A percentile compares a stretch with the other conserved stretches of the same genome.
Evolutionary conservation across 2,888 invertebrate species (phyloP).

Genomic region (Blera fallax): DNA sequence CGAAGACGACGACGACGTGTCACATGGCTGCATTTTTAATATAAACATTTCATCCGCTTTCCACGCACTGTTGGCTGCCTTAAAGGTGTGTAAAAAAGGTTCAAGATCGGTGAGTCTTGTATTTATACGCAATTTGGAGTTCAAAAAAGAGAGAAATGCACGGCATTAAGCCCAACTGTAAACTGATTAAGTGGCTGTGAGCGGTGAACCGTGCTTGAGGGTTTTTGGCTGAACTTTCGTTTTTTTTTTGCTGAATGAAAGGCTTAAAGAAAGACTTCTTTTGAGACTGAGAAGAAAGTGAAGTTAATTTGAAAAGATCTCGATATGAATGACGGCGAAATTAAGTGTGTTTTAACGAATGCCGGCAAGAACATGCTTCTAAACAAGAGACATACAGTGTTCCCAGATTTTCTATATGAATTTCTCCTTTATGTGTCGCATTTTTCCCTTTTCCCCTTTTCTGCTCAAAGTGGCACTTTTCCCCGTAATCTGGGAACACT

Average conservation of each 20-base stretch:
- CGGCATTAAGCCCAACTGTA: not conserved
- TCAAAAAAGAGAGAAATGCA: not conserved
- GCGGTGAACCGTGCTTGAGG: not conserved
- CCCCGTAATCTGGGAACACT: no score
- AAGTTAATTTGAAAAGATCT: not conserved
- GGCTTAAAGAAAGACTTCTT: not conserved
- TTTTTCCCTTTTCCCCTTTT: no score
- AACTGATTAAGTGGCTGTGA: not conserved
- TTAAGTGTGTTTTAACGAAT: not conserved
- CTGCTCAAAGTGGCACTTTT: no score
- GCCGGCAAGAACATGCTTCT: no score
- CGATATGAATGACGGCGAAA: not conserved
- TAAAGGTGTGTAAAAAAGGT: conserved; percentile 36
- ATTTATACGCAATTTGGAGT: not conserved
- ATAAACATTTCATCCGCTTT: not conserved
- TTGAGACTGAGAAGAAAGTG: conserved; percentile 39
- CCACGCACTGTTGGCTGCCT: not conserved
- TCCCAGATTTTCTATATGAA: no score
- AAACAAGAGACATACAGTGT: no score
- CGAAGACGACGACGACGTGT: not conserved
- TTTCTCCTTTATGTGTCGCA: no score
- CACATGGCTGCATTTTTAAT: conserved; percentile 6
- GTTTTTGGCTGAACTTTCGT: conserved; percentile 9
- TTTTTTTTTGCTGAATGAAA: not conserved
- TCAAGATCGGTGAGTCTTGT: conserved; percentile 28